phyloP scores from a whole-genome alignment of 1,140 invertebrate genomes.

The Dendroctonus valens region DNA sequence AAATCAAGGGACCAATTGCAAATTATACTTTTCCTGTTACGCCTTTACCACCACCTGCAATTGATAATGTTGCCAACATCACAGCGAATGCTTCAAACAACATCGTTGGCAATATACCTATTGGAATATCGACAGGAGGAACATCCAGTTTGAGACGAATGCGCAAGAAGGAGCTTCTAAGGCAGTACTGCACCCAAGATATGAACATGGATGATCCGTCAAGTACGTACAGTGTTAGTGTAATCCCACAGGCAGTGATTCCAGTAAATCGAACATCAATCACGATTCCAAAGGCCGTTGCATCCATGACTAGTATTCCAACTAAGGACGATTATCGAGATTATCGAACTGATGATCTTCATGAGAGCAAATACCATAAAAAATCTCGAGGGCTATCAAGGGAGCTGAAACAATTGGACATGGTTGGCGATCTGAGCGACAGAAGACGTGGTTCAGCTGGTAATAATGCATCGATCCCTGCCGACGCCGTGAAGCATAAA shows the following conservation, averaged over 20 bases:
- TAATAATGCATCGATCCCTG: constrained; percentile 45
- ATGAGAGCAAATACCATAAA: constrained; percentile 69
- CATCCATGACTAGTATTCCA: constrained; percentile 80
- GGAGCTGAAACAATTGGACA: constrained; percentile 58
- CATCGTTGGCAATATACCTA: constrained; percentile 35
- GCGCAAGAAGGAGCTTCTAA: constrained; percentile 84
- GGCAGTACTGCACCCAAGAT: constrained; percentile 83
- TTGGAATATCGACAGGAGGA: constrained; percentile 35
- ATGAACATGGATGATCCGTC: constrained; percentile 77
- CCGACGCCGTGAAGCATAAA: constrained; percentile 50
- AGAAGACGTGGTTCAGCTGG: constrained; percentile 52
- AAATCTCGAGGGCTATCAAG: constrained; percentile 55
- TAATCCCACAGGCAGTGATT: constrained; percentile 55
- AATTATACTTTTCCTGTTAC: constrained; percentile 64
- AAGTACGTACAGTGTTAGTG: constrained; percentile 46
- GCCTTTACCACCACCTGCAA: constrained; percentile 55
- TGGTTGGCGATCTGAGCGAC: constrained; percentile 49
- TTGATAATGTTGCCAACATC: constrained; percentile 39
- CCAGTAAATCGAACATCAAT: constrained; percentile 70
- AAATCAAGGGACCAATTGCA: constrained; percentile 86
- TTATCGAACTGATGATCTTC: constrained; percentile 57
- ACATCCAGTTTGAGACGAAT: constrained; percentile 77
- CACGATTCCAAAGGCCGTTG: constrained; percentile 82
- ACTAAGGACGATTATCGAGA: constrained; percentile 78
- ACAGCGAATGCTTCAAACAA: constrained; percentile 29